Percentiles rank a stretch among this genome's conserved stretches.
These are phyloP conservation scores for Zeugodacus cucurbitae DNA, from an alignment of 1,140 invertebrate species.

Conservation along the genomic window DNA sequence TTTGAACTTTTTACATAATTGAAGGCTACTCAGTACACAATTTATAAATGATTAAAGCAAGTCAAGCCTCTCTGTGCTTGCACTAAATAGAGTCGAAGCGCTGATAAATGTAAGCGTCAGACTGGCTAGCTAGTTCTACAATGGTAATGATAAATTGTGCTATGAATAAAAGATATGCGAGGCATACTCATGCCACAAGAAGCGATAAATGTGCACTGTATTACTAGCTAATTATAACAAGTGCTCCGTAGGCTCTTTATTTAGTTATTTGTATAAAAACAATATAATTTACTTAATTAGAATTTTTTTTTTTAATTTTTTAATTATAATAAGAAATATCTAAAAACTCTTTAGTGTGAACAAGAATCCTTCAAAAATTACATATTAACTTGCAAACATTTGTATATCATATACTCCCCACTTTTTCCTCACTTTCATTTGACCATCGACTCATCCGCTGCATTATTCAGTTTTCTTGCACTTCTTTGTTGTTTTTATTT, in stretches of 20 bases:
- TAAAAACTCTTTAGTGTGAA: no score
- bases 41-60: background rate
- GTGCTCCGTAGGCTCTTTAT: background rate
- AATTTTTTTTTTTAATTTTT: no score
- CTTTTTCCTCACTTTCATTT: background rate
- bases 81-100: background rate
- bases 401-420: background rate
- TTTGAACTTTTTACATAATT: no score
- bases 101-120: background rate
- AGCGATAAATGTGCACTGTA: background rate
- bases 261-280: background rate
- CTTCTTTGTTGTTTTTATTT: background rate
- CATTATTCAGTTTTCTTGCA: background rate
- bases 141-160: background rate
- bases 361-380: background rate
- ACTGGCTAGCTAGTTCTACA: background rate
- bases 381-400: no score
- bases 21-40: no score
- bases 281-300: background rate
- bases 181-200: background rate
- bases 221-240: background rate
- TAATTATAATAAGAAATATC: no score
- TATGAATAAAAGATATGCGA: background rate
- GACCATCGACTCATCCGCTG: conserved; percentile 2
- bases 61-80: background rate